Conservation (phyloP, 1,140 invertebrate genomes). For the Spodoptera frugiperda region DNA sequence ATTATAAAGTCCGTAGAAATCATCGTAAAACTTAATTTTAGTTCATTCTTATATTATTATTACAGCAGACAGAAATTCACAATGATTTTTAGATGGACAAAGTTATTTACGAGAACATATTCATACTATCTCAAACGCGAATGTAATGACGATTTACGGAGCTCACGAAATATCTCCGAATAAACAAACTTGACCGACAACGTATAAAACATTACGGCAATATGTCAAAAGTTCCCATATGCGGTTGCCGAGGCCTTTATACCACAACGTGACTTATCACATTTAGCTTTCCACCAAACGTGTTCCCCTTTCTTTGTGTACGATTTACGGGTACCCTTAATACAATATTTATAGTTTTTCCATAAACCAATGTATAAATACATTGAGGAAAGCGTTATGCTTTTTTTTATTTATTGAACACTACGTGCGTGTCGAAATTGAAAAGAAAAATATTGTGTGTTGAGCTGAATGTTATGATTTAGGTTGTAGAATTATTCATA, state of each 20-base stretch:
- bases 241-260: conserved; percentile 19
- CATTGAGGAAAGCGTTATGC: background rate
- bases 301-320: conserved; percentile 43
- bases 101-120: too few relatives aligned
- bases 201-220: conserved; percentile 24
- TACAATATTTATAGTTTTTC: conserved; percentile 48
- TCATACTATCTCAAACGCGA: too few relatives aligned
- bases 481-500: background rate
- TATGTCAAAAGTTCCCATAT: conserved; percentile 41
- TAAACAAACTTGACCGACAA: conserved; percentile 26
- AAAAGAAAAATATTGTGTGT: background rate
- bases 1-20: too few relatives aligned
- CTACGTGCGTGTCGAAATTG: background rate
- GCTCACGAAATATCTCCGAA: background rate
- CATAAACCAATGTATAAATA: conserved; percentile 36
- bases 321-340: conserved; percentile 44
- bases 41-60: too few relatives aligned
- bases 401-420: conserved; percentile 25
- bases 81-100: too few relatives aligned
- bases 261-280: conserved; percentile 47
- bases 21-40: too few relatives aligned
- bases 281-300: conserved; percentile 36
- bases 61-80: too few relatives aligned
- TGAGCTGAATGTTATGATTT: background rate
- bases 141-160: background rate